These are phyloP conservation scores for Anolis sagrei DNA, from an alignment of 2,113 vertebrate species.

Conservation along the genomic window DNA sequence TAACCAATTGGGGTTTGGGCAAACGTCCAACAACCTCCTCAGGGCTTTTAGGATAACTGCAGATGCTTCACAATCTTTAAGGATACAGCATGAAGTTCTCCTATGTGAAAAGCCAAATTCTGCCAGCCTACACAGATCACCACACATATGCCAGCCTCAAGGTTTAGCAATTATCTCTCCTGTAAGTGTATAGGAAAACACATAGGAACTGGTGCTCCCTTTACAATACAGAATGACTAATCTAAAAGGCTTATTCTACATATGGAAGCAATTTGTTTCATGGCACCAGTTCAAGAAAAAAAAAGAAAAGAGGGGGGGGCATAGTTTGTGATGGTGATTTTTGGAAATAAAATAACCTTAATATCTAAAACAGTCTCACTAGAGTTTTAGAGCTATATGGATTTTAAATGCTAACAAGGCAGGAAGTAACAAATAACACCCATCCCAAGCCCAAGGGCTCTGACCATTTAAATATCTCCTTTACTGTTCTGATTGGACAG, in stretches of 20 bases:
- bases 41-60: too few relatives aligned
- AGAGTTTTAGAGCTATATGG: background rate
- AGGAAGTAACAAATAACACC: background rate
- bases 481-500: too few relatives aligned
- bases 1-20: background rate
- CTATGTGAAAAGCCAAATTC: background rate
- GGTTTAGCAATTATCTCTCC: background rate
- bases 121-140: background rate
- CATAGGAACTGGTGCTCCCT: background rate
- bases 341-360: slow-evolving; percentile 21
- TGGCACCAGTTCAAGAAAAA: background rate
- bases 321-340: background rate
- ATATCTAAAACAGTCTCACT: background rate
- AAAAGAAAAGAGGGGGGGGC: background rate
- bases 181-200: background rate
- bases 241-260: background rate
- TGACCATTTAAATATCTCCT: background rate
- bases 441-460: rapidly evolving
- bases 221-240: background rate
- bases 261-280: slow-evolving; percentile 14
- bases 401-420: background rate
- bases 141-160: background rate
- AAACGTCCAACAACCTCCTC: too few relatives aligned
- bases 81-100: background rate
- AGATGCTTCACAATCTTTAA: background rate